Evolutionary conservation across 2,113 vertebrate genomes (phyloP), one percentile per base, ranked within the genome.

Genomic region (Cnemophilus loriae): DNA sequence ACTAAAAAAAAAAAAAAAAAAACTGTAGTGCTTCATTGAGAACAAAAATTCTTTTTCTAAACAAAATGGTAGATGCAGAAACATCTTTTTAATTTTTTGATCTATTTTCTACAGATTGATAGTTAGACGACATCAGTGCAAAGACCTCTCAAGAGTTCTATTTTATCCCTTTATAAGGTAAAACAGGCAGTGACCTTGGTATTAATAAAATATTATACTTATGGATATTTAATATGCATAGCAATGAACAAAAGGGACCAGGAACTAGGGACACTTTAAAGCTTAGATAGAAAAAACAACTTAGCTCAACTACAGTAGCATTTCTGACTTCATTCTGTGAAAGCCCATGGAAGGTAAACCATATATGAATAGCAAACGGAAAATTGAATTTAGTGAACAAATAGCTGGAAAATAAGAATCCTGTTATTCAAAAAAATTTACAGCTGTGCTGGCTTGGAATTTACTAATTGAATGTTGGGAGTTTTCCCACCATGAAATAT

Each of bases 371-470:
- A 52, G 55, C 76, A 77, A 8, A 41, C 20, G 89, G 76, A 32
- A 96, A 92, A 95, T 55, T n/a, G 70, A 96, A 37, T 93, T 85
- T 80, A 77, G 82, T 91, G 70, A 97, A 87, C 47, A 93, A 96
- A 94, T 57, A 7, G 4, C 81, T 67, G 21, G 33, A 11, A 96
- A 92, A 90, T 50, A 90, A 93, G 76, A 81, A 24, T 6, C 12
- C 13, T 61, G 24, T 39, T 76, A 69, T 17, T 75, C 14, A 84
- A 88, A 33, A 79, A 55, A 60, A 26, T 37, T 90, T 50, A 60
- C 15, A 83, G 26, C 12, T 71, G 12, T 47, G 4, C 27, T 77
- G 23, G 7, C 15, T 60, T 73, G 7, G 23, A 83, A 77, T 78
- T 88, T 93, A 77, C 24, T 42, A 50, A 69, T 22, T 42, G 65